A percentile compares a stretch with the other conserved stretches of the same genome.
Evolutionary conservation across 2,113 vertebrate species (phyloP).

Genomic region (Apodemus speciosus): DNA sequence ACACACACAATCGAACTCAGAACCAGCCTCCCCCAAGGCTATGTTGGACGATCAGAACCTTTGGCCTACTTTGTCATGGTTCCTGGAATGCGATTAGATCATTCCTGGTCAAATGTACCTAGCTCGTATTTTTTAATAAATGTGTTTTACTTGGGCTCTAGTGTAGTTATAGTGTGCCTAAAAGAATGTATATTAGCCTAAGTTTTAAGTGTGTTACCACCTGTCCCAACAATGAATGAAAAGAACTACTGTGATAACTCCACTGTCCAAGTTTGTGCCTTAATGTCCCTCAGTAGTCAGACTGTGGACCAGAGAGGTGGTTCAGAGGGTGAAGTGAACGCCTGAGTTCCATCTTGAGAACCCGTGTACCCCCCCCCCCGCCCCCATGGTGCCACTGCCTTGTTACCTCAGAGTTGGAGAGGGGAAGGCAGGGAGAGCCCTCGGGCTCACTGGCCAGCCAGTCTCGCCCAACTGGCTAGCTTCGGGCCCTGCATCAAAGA

Average conservation of each 20-base stretch:
- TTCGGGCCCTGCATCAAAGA: not conserved
- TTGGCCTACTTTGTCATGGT: not conserved
- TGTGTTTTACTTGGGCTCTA: not conserved
- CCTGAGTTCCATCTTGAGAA: not conserved
- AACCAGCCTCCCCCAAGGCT: not conserved
- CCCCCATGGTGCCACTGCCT: not conserved
- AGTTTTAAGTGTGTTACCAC: not conserved
- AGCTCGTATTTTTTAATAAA: not conserved
- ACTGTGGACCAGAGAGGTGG: not conserved
- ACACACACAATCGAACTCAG: not conserved
- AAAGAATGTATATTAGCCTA: not conserved
- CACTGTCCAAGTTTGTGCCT: not conserved
- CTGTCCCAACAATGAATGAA: not conserved
- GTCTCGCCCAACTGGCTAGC: no score
- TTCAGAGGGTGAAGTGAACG: not conserved
- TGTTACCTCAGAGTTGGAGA: not conserved
- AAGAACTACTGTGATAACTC: not conserved
- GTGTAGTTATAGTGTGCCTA: not conserved
- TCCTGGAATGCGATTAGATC: not conserved
- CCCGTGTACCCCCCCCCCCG: no score
- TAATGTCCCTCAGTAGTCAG: not conserved
- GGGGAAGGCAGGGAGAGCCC: not conserved
- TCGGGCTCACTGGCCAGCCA: not conserved
- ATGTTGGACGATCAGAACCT: not conserved
- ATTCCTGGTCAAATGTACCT: not conserved